Evolutionary conservation across 2,797 vertebrate genomes (phyloP).

Genomic region (Podarcis siculus): DNA sequence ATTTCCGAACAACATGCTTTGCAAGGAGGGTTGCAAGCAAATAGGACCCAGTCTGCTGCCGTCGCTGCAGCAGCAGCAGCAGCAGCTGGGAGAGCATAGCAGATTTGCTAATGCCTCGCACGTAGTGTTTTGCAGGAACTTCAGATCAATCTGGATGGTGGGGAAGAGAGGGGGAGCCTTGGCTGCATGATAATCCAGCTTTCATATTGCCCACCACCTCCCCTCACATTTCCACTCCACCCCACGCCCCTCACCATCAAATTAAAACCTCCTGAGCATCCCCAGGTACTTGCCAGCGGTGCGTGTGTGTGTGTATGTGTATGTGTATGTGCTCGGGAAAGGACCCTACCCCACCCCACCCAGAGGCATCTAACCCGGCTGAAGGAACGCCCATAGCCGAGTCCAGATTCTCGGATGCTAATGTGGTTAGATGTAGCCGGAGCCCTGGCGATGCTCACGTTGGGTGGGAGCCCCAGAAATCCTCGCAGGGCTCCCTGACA

Average conservation of each 20-base stretch:
- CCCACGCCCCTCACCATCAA: neutral
- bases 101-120: constrained; percentile 53
- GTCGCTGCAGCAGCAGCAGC: too few relatives aligned
- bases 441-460: neutral
- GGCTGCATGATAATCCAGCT: constrained; percentile 23
- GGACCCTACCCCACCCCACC: neutral
- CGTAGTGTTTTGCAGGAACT: constrained; percentile 64
- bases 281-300: constrained; percentile 35
- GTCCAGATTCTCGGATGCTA: neutral
- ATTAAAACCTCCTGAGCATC: constrained; percentile 53
- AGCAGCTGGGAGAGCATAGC: constrained; percentile 1
- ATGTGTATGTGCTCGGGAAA: neutral
- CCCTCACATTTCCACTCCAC: neutral
- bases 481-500: neutral
- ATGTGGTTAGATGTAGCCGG: neutral
- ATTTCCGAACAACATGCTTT: neutral
- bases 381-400: neutral
- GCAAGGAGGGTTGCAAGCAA: too few relatives aligned
- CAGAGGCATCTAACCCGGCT: neutral
- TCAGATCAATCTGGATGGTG: constrained; percentile 30
- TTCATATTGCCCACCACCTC: neutral
- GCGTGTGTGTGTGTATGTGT: too few relatives aligned
- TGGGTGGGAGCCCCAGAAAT: neutral
- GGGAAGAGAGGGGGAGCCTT: constrained; percentile 1
- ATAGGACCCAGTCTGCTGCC: neutral